Evolutionary conservation across 2,113 vertebrate genomes (phyloP), one percentile per base, ranked within the genome.

Genomic region (Natator depressus): DNA sequence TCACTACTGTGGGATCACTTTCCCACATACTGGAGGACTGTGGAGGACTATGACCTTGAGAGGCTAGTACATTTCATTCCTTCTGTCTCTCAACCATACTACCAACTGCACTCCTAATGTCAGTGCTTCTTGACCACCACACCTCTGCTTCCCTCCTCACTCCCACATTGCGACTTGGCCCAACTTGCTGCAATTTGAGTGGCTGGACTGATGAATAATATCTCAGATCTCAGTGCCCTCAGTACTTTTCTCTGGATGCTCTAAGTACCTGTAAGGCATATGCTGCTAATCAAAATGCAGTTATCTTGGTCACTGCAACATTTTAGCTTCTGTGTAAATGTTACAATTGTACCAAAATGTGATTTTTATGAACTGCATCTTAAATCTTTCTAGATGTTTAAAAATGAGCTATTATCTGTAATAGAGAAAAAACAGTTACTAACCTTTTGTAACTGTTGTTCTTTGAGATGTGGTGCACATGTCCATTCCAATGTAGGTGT

Each of bases 341-440:
- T 49, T 87, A 80, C 72, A 12, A 42, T 85, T 95, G 55, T 69
- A 91, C 25, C 8, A 7, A 51, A 94, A 97, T 89, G 80, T 94
- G 78, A 9, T 42, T 91, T 95, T 84, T 85, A 94, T 79, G 78
- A 91, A 91, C 62, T 81, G 50, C 85, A 69, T 78, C 42, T 85
- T 85, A 10, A 89, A 49, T 54, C 4, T 13, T 53, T 85, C 86
- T 75, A 47, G 81, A 72, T 89, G 92, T 72, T 93, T 91, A 89
- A 93, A 93, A 86, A 84, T 6, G 89, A 38, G 25, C 46, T 94
- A n/a, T 85, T 91, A 76, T 72, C 89, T 87, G 27, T 80, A 85
- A 79, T 22, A 42, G 59, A 65, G 59, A 25, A 55, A 55, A 55
- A 24, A 24, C 13, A 3, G 19, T 55, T 24, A 24, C 54, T 55